Evolutionary conservation across 2,113 vertebrate genomes (phyloP).

Genomic region (Mirza zaza): DNA sequence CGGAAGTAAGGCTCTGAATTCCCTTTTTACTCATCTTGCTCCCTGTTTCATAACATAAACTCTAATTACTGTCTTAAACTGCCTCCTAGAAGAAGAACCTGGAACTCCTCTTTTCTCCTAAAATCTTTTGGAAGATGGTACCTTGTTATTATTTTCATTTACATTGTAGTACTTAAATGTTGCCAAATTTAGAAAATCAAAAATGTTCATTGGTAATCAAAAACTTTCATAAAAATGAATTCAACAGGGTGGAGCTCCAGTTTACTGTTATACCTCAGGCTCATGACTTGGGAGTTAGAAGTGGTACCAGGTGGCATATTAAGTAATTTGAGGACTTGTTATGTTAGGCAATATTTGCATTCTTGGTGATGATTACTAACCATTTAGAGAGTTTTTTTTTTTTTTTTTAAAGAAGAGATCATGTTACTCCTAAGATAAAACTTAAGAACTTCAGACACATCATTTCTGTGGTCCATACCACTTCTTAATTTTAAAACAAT

Average conservation of each 20-base stretch:
- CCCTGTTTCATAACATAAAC: neutral
- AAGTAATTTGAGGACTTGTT: slow-evolving; percentile 66
- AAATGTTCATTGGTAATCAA: neutral
- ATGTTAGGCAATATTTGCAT: slow-evolving; percentile 57
- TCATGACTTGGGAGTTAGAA: slow-evolving; percentile 31
- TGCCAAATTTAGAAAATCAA: neutral
- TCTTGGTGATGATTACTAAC: slow-evolving; percentile 66
- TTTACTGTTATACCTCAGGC: slow-evolving; percentile 23
- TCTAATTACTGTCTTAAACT: neutral
- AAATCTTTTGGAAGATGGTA: neutral
- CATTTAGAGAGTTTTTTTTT: slow-evolving; percentile 64
- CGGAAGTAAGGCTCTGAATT: neutral
- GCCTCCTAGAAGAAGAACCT: neutral
- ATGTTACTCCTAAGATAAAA: slow-evolving; percentile 25
- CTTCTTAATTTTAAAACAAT: slow-evolving; percentile 36
- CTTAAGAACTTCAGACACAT: neutral
- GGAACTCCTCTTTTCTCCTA: neutral
- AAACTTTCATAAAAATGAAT: neutral
- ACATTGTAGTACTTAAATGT: neutral
- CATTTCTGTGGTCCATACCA: neutral
- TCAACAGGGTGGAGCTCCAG: neutral
- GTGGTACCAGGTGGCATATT: slow-evolving; percentile 22
- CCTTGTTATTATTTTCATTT: neutral
- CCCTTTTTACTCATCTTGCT: neutral
- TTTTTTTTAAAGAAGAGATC: slow-evolving; percentile 64